A percentile compares a stretch with the other conserved stretches of the same genome.
These are phyloP conservation scores for Romanogobio albipinnatus DNA, from an alignment of 2,113 vertebrate species.

Conservation along the genomic window DNA sequence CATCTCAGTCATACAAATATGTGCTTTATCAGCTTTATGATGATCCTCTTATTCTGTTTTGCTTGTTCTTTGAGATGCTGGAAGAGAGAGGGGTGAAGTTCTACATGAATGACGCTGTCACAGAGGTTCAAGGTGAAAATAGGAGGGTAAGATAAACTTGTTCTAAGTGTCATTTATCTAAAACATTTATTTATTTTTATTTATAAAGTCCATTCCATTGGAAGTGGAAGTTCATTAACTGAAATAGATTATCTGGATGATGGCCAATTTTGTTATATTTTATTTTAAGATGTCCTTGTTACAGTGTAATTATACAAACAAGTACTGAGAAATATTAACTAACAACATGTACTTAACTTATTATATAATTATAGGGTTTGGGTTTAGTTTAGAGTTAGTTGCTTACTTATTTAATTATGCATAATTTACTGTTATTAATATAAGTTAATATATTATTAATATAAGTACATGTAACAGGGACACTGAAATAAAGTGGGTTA, in stretches of 20 bases:
- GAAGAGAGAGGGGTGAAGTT: conserved; percentile 77
- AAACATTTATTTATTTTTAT: background rate
- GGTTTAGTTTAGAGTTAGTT: too few species aligned
- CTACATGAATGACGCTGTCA: conserved; percentile 77
- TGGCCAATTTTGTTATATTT: background rate
- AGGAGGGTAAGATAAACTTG: conserved; percentile 73
- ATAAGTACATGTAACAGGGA: too few species aligned
- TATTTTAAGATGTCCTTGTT: too few species aligned
- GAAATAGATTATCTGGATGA: background rate
- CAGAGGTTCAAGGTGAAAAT: conserved; percentile 73
- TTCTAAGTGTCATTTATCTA: background rate
- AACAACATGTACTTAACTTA: too few species aligned
- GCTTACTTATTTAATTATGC: too few species aligned
- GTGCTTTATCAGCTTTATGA: background rate
- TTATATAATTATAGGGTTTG: too few species aligned
- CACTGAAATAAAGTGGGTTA: too few species aligned
- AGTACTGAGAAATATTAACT: too few species aligned
- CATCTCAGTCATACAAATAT: background rate
- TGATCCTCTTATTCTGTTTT: background rate
- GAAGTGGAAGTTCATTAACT: background rate
- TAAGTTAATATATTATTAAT: too few species aligned
- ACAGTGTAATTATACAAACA: too few species aligned
- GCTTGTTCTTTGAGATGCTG: conserved; percentile 75
- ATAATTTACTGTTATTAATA: too few species aligned
- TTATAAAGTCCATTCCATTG: background rate